Percentiles rank a stretch among this genome's conserved stretches.
Evolutionary conservation across 2,888 invertebrate genomes (phyloP).

Genomic region (Tachina lurida): DNA sequence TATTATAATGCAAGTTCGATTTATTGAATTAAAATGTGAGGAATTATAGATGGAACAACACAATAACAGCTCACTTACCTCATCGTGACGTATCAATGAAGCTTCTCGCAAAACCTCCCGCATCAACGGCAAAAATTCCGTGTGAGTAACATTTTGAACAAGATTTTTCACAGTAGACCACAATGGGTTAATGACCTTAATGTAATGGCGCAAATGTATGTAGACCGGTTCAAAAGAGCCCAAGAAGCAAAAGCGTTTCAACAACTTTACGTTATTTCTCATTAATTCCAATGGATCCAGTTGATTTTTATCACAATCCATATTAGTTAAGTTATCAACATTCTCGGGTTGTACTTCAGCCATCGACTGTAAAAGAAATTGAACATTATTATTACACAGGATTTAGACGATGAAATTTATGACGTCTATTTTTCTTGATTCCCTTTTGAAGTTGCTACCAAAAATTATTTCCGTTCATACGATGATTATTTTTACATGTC

Average conservation of each 20-base stretch:
- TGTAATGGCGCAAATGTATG: conserved; percentile 60
- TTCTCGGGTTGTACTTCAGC: background rate
- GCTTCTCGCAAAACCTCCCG: conserved; percentile 66
- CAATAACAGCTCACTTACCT: conserved; percentile 73
- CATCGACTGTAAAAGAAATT: background rate
- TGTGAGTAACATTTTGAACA: conserved; percentile 71
- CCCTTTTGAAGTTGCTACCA: no score
- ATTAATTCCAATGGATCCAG: no score
- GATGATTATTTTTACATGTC: no score
- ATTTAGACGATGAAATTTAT: no score
- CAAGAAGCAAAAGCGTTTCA: conserved; percentile 78
- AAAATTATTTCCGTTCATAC: no score
- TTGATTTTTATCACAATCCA: background rate
- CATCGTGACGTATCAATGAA: conserved; percentile 78
- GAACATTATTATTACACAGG: background rate
- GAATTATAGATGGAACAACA: no score
- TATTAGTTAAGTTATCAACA: background rate
- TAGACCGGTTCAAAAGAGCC: conserved; percentile 77
- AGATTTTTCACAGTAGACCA: conserved; percentile 70
- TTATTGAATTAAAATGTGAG: no score
- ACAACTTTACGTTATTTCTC: conserved; percentile 19
- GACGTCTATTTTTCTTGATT: no score
- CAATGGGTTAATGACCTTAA: conserved; percentile 67
- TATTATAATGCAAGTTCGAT: no score
- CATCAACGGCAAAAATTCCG: conserved; percentile 73